phyloP scores from a whole-genome alignment of 2,888 invertebrate genomes.

The Danaus chrysippus region DNA sequence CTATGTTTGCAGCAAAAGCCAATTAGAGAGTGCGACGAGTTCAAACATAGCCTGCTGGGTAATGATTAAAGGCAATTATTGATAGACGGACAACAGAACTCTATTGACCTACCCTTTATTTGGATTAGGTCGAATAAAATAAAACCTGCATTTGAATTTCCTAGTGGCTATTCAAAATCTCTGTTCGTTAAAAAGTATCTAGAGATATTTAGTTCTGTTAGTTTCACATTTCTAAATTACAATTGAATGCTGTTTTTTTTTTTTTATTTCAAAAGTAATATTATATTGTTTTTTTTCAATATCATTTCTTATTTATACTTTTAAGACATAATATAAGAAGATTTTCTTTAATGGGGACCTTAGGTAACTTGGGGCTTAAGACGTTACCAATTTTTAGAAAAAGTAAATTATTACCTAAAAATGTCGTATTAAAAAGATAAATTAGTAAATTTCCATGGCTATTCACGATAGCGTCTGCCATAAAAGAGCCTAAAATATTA shows the following conservation, averaged over 20 bases:
- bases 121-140: conserved; percentile 5
- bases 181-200: not conserved
- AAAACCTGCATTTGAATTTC: not conserved
- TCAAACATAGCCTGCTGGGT: conserved; percentile 42
- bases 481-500: conserved; percentile 13
- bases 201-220: not conserved
- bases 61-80: conserved; percentile 54
- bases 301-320: not conserved
- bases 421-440: conserved; percentile 31
- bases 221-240: not conserved
- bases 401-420: conserved; percentile 29
- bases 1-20: conserved; percentile 34
- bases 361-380: conserved; percentile 19
- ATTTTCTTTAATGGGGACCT: conserved; percentile 6
- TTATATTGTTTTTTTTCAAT: not conserved
- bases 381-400: conserved; percentile 25
- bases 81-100: conserved; percentile 34
- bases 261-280: not conserved
- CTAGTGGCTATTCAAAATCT: conserved; percentile 1
- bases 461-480: conserved; percentile 22
- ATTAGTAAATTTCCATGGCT: conserved; percentile 22
- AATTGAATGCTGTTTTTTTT: not conserved
- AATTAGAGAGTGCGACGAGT: conserved; percentile 37
- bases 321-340: not conserved
- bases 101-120: conserved; percentile 2